These are phyloP conservation scores for Puffinus mauretanicus DNA, from an alignment of 2,113 vertebrate species.

Conservation along the genomic window DNA sequence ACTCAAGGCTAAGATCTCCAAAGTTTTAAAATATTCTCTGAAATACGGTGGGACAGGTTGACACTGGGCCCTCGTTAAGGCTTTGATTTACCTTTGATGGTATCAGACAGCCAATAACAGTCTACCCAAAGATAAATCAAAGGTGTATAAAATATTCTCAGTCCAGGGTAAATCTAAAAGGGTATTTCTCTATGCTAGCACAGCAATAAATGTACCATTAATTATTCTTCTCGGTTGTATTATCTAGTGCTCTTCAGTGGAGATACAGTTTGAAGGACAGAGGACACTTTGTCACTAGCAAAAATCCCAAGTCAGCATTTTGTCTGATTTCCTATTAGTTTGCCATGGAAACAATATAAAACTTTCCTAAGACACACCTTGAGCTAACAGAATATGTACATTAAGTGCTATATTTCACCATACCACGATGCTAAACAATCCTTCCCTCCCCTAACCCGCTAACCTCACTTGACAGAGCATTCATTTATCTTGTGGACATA, in stretches of 20 bases:
- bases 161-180: neutral
- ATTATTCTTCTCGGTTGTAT: neutral
- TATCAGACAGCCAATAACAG: neutral
- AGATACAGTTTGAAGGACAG: constrained; percentile 35
- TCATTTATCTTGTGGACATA: neutral
- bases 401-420: constrained; percentile 6
- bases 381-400: neutral
- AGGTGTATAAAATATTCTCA: neutral
- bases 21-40: neutral
- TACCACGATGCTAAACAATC: neutral
- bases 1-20: neutral
- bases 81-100: neutral
- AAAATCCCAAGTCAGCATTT: constrained; percentile 13
- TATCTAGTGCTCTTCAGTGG: neutral
- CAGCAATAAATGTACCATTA: neutral
- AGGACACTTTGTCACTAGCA: neutral
- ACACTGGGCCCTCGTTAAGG: neutral
- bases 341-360: neutral
- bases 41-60: neutral
- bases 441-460: neutral
- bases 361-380: neutral
- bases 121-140: constrained; percentile 26
- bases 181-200: neutral
- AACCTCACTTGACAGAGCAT: neutral
- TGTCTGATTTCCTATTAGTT: neutral